Base-by-base conservation (phyloP, 2,797 vertebrate genomes). In the Scyliorhinus canicula region DNA sequence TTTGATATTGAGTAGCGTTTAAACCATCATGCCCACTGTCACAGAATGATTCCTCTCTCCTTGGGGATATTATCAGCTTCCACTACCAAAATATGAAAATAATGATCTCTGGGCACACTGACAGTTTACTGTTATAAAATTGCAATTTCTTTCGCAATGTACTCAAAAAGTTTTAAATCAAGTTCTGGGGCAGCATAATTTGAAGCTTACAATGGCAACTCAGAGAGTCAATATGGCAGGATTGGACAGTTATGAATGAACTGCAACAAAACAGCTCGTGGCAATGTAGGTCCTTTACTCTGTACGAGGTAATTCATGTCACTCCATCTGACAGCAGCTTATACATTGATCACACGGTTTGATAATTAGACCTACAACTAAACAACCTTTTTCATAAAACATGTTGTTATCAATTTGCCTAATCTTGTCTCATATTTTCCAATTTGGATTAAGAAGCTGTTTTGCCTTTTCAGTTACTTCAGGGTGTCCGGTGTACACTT, bases 221-320 rank as follows among this genome's bases (percentile, higher is more conserved):
- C 31, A 52, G 93, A 74, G 93, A 44, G 47, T 44, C 47, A 50
- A 19, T 69, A 52, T n/a, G 47, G 47, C 35, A 74, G 52, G 93
- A 94, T 94, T 94, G 93, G 65, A 94, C 93, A 94, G 93, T 71
- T 94, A 94, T 94, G 93, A 67, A 94, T 94, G 93, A 94, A 94
- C 14, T 21, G 44, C 67, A 94, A 47, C 47, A 52, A 63, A 74
- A 71, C 93, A 74, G 93, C 93, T 74, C 28, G 31, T 94, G 93
- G 93, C 28, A 35, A 74, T 69, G 5, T 52, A 52, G 44, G 12
- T n/a, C 74, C 67, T 94, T 94, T 71, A 50, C 11, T 71, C 21
- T n/a, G 47, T 94, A 31, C 35, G 44, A 71, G 67, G 44, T 74
- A 74, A 50, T 94, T 94, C 67, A 11, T 52, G 28, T 67, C 31